Evolutionary conservation across 2,113 vertebrate species (phyloP), one percentile per base, ranked within the genome.

Genomic region (Canis aureus): DNA sequence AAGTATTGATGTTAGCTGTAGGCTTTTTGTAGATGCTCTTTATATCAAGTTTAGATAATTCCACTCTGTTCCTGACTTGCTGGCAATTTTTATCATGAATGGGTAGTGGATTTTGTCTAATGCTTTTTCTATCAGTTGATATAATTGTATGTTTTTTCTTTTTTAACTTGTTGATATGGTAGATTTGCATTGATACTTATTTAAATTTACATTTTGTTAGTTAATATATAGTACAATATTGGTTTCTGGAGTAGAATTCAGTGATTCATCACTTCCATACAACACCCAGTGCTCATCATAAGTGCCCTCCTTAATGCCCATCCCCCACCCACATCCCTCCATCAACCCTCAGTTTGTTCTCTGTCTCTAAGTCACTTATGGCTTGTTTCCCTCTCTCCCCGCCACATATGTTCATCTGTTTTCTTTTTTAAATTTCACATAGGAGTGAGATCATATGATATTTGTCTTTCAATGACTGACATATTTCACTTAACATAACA

Each of bases 101-200:
- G 66, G 17, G 27, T 71, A 62, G 5, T 95, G 57, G 20, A 90
- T 82, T 91, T 97, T 73, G 32, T 82, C 55, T 73, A 60, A 60
- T 86, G 43, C 12, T 73, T 97, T 93, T 78, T 66, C 79, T 95
- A 76, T 82, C 43, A 95, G 8, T 83, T 66, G 23, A 43, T 71
- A 62, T 60, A 90, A 66, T 91, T 35, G 27, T 29, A 66, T 92
- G 25, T 38, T 78, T 87, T 94, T 79, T 80, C 55, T 35, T 69
- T 73, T 89, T 96, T 66, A 82, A 60, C 55, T 96, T 69, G 25
- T 67, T 88, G 55, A 81, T 62, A 59, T 53, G 55, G n/a, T 91
- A 2, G 53, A 91, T 83, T 83, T 83, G n/a, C 9, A 64, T 22
- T 71, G 32, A 49, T 32, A 29, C 9, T 67, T 74, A 93, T 97